A percentile compares a stretch with the other conserved stretches of the same genome.
These are phyloP conservation scores for Phainopepla nitens DNA, from an alignment of 2,113 vertebrate genomes.

Conservation along the genomic window DNA sequence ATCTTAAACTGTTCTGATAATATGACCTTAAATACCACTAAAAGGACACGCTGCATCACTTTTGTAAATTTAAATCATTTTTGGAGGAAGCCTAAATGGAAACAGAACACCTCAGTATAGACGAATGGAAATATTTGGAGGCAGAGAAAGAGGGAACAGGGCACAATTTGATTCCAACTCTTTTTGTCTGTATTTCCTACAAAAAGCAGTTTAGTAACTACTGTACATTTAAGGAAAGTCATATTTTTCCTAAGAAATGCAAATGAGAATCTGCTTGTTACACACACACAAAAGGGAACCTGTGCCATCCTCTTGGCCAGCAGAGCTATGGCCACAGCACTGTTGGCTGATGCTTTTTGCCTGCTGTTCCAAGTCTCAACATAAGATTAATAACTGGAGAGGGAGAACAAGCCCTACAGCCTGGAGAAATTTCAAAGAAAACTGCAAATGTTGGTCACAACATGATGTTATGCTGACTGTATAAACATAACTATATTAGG, in stretches of 20 bases:
- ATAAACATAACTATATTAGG: background rate
- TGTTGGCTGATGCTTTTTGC: background rate
- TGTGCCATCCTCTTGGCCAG: background rate
- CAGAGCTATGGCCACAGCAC: background rate
- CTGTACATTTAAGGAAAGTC: background rate
- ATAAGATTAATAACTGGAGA: background rate
- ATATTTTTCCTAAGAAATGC: background rate
- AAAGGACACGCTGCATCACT: background rate
- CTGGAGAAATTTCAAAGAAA: background rate
- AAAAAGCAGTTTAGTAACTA: background rate
- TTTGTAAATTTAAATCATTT: background rate
- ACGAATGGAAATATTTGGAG: background rate
- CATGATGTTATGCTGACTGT: background rate
- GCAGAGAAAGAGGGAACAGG: background rate
- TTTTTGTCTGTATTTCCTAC: background rate
- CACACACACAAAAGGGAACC: background rate
- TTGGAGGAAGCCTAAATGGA: background rate
- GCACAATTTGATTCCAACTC: background rate
- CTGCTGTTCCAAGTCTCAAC: background rate
- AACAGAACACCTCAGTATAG: background rate
- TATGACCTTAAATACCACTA: background rate
- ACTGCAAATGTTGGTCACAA: background rate
- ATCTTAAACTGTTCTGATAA: constrained; percentile 2
- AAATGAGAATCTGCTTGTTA: background rate
- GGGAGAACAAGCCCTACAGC: background rate